Evolutionary conservation across 2,113 vertebrate species (phyloP).

Genomic region (Morphnarchus princeps): DNA sequence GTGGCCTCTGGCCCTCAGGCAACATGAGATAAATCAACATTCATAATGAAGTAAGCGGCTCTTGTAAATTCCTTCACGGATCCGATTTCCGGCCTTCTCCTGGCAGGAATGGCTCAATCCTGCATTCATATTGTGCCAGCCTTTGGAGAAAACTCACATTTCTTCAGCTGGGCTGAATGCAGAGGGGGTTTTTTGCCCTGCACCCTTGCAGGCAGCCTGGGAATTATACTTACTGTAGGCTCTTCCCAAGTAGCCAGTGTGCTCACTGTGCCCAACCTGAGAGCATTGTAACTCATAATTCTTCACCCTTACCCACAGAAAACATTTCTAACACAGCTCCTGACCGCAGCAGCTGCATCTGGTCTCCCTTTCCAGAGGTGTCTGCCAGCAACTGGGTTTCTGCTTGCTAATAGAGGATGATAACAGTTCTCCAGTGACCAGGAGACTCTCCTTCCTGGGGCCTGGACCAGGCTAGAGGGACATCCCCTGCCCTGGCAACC

Average conservation of each 20-base stretch:
- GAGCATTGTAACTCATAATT: fast-evolving
- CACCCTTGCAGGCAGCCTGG: background rate
- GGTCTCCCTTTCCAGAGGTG: background rate
- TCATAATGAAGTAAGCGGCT: background rate
- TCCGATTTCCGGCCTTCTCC: background rate
- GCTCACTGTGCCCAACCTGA: fast-evolving
- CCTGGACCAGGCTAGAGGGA: background rate
- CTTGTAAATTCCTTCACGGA: background rate
- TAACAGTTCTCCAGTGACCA: background rate
- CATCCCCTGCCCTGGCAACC: background rate
- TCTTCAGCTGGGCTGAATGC: background rate
- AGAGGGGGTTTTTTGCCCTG: background rate
- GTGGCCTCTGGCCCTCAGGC: background rate
- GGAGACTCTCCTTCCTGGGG: background rate
- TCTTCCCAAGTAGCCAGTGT: fast-evolving
- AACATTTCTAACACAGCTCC: fast-evolving
- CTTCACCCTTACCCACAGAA: background rate
- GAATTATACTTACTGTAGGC: background rate
- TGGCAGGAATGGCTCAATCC: background rate
- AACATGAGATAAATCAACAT: background rate
- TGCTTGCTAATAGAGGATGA: background rate
- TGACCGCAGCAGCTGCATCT: background rate
- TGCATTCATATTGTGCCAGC: background rate
- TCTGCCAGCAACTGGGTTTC: background rate
- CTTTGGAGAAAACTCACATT: background rate